Evolutionary conservation across 2,113 vertebrate species (phyloP), one percentile per base, ranked within the genome.

Genomic region (Corythoichthys intestinalis): DNA sequence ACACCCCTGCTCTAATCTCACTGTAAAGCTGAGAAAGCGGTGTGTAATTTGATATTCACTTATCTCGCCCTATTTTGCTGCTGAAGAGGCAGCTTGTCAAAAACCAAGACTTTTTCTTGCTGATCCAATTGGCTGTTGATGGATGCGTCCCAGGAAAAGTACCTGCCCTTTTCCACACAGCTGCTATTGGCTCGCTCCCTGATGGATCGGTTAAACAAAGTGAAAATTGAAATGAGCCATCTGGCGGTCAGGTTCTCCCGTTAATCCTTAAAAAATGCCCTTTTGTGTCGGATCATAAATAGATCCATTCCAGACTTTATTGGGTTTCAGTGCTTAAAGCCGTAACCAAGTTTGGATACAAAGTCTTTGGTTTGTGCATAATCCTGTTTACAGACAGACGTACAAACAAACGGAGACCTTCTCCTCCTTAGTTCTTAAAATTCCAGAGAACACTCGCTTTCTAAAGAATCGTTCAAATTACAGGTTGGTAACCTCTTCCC

Each of bases 401-500:
- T 12, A 63, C 39, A 47, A 47, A 63, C 39, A 63, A 63, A 63
- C 41, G 13, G 13, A 57, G 54, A 12, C 4, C 54, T 57, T 28
- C 54, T 57, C 4, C 54, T 56, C 48, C 4, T 14, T 61, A 61
- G 41, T 46, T 63, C 10, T 46, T 63, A 28, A 20, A 63, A 63
- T 47, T 10, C 20, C 60, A 63, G 10, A 34, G n/a, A 47, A 34
- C 4, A 8, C n/a, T 20, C 34, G 41, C 39, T 63, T 41, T 41
- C n/a, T 46, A 10, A 35, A 11, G 28, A 35, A 57, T 57, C 34
- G 54, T 57, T 57, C 10, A 57, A 57, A 20, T 57, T 34, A 11
- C 28, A 57, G 63, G n/a, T 74, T 76, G 54, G 60, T 54, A 74
- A 8, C 13, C 0, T 69, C 15, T 66, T 62, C 44, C 44, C 44